A percentile compares a stretch with the other conserved stretches of the same genome.
Evolutionary conservation across 1,140 invertebrate genomes (phyloP).

Genomic region (Prorops nasuta): DNA sequence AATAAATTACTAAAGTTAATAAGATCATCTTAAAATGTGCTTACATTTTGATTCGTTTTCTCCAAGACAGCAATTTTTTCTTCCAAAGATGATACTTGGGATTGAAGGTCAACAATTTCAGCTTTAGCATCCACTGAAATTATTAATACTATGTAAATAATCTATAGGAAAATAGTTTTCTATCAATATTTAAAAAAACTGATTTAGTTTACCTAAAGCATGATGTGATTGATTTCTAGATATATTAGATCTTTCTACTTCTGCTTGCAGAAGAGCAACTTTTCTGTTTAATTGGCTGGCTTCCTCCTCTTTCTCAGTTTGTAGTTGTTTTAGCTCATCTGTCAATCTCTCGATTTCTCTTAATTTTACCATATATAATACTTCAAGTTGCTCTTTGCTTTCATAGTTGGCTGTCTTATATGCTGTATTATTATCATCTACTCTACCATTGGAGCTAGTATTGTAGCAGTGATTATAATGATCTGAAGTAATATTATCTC

Average conservation of each 20-base stretch:
- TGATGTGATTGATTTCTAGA: conserved; percentile 41
- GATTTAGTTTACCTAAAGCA: conserved; percentile 39
- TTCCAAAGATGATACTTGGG: conserved; percentile 34
- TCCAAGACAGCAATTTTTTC: conserved; percentile 40
- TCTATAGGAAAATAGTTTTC: conserved; percentile 9
- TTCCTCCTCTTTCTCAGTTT: conserved; percentile 34
- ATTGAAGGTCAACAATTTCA: conserved; percentile 40
- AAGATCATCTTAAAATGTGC: conserved; percentile 1
- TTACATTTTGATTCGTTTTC: conserved; percentile 45
- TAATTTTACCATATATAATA: conserved; percentile 39
- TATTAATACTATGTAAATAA: conserved; percentile 2
- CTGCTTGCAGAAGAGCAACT: conserved; percentile 36
- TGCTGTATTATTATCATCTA: conserved; percentile 24
- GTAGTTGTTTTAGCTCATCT: conserved; percentile 36
- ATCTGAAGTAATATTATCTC: conserved; percentile 34
- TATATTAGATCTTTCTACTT: conserved; percentile 35
- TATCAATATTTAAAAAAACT: too few relatives aligned
- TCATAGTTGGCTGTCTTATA: conserved; percentile 41
- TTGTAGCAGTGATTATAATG: conserved; percentile 39
- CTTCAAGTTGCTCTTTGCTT: conserved; percentile 44
- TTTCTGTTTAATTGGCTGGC: conserved; percentile 32
- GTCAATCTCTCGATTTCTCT: conserved; percentile 38
- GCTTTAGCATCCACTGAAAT: conserved; percentile 43
- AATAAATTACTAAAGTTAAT: too few relatives aligned
- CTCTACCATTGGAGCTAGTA: conserved; percentile 36